Evolutionary conservation across 23 tunicate species (phyloP).

Genomic region (Botrylloides violaceus): DNA sequence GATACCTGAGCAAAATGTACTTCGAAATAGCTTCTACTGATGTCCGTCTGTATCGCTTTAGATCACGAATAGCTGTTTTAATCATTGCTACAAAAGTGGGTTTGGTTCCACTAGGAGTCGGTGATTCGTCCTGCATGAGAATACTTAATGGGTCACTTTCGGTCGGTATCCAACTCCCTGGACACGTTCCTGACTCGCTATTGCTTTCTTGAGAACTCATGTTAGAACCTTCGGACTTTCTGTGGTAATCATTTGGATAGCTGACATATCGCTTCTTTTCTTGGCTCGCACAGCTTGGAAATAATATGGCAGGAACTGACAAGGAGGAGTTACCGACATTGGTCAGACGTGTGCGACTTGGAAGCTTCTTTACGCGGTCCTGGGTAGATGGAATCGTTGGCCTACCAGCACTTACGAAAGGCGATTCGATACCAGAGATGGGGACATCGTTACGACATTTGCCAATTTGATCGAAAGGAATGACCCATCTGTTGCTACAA

Average conservation of each 20-base stretch:
- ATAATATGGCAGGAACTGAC: neutral
- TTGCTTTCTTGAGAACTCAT: neutral
- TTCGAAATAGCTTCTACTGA: slow-evolving; percentile 60
- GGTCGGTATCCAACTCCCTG: neutral
- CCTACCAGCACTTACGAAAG: neutral
- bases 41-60: slow-evolving; percentile 42
- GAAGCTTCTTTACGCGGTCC: neutral
- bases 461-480: too few relatives aligned
- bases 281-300: neutral
- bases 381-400: neutral
- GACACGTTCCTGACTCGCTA: neutral
- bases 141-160: neutral
- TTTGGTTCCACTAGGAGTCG: slow-evolving; percentile 37
- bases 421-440: too few relatives aligned
- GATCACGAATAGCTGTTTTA: slow-evolving; percentile 81
- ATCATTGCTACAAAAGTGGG: slow-evolving; percentile 86
- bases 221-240: neutral
- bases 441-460: too few relatives aligned
- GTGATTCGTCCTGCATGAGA: neutral
- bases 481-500: neutral
- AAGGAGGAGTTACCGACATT: neutral
- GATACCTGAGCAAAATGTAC: slow-evolving; percentile 69
- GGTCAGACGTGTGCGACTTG: neutral
- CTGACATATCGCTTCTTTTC: neutral
- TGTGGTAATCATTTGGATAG: neutral